Percentiles rank a stretch among this genome's conserved stretches.
phyloP scores from a whole-genome alignment of 2,113 vertebrate genomes.

The Bubo scandiacus region DNA sequence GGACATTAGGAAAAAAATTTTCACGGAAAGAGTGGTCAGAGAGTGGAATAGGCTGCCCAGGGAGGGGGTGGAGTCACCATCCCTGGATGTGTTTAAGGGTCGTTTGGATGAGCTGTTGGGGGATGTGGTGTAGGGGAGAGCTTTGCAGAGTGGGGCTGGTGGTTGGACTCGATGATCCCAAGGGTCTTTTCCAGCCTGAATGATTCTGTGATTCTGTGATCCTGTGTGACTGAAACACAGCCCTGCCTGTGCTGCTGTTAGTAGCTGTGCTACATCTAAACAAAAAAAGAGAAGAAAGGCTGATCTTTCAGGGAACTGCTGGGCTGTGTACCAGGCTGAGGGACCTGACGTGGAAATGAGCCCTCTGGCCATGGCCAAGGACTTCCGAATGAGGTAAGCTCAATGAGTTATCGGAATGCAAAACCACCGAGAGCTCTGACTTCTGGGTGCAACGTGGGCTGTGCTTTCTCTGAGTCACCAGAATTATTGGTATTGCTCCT shows the following conservation, averaged over 20 bases:
- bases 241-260: not conserved
- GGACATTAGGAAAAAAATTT: no score
- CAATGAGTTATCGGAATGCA: not conserved
- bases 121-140: no score
- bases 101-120: no score
- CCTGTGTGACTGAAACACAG: not conserved
- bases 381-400: conserved; percentile 7
- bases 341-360: not conserved
- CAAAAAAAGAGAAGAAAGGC: not conserved
- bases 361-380: not conserved
- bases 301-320: not conserved
- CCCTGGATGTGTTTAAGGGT: no score
- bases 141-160: no score
- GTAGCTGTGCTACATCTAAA: not conserved
- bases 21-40: no score
- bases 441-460: not conserved
- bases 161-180: no score
- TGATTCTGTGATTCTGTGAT: no score
- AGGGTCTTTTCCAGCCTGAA: no score
- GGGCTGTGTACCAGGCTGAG: not conserved
- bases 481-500: not conserved
- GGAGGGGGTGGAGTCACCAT: no score
- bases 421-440: not conserved
- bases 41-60: no score
- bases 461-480: conserved; percentile 20